Conservation (phyloP, 2,113 vertebrate genomes). For the Corythoichthys haematopterus region DNA sequence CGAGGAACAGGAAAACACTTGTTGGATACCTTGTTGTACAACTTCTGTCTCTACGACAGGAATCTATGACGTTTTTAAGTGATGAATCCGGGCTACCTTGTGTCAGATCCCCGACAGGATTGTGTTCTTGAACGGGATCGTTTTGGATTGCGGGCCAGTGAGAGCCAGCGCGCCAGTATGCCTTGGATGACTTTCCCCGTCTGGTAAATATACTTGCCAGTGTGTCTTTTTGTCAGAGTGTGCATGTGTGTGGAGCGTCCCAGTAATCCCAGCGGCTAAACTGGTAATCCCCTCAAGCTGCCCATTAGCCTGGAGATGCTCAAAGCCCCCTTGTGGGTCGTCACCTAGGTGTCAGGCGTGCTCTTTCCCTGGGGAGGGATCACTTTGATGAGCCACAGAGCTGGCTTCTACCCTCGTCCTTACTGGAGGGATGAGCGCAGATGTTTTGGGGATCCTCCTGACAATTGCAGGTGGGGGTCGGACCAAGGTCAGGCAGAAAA, state of each 20-base stretch:
- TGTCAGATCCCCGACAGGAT: conserved; percentile 15
- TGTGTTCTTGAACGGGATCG: conserved; percentile 30
- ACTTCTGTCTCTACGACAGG: conserved; percentile 17
- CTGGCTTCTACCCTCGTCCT: conserved; percentile 31
- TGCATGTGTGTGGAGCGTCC: conserved; percentile 32
- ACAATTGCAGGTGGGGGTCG: not conserved
- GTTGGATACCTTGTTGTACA: conserved; percentile 6
- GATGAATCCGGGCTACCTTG: not conserved
- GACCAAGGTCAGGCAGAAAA: not conserved
- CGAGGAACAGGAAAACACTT: conserved; percentile 1
- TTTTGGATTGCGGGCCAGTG: conserved; percentile 33
- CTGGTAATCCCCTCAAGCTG: conserved; percentile 61
- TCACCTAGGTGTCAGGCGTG: conserved; percentile 55
- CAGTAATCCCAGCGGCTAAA: conserved; percentile 65
- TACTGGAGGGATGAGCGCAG: conserved; percentile 30
- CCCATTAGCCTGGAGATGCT: conserved; percentile 56
- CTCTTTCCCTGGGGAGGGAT: conserved; percentile 50
- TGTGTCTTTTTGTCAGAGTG: conserved; percentile 18
- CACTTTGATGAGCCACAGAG: conserved; percentile 54
- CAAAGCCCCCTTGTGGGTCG: conserved; percentile 30
- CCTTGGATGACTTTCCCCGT: conserved; percentile 26
- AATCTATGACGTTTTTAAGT: not conserved
- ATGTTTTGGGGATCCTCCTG: conserved; percentile 1
- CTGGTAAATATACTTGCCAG: conserved; percentile 5
- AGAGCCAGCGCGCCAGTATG: conserved; percentile 36